Conservation (phyloP, 2,888 invertebrate species). For the Andrena camellia region DNA sequence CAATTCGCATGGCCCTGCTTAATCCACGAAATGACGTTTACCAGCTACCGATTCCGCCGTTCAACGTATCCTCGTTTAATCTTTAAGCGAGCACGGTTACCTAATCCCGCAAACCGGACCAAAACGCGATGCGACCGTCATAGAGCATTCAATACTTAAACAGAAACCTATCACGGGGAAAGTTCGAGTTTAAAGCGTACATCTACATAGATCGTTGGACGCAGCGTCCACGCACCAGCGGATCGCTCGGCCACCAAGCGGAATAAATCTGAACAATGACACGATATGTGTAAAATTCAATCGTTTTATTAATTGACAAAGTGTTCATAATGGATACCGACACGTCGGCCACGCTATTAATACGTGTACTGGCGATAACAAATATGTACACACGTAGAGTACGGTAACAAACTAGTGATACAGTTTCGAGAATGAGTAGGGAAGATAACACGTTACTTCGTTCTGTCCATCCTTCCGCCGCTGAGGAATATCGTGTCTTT, state of each 20-base stretch:
- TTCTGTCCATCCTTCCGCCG: slow-evolving; percentile 1
- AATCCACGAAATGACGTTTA: not conserved
- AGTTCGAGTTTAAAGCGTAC: not conserved
- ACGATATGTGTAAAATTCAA: slow-evolving; percentile 80
- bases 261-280: slow-evolving; percentile 57
- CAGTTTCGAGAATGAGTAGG: slow-evolving; percentile 76
- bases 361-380: slow-evolving; percentile 80
- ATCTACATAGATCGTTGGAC: not conserved
- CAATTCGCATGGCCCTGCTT: not conserved
- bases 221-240: not conserved
- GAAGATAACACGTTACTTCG: slow-evolving; percentile 55
- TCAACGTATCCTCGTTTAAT: too few relatives aligned
- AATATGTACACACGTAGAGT: slow-evolving; percentile 84
- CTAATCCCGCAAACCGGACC: too few relatives aligned
- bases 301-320: slow-evolving; percentile 85
- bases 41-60: not conserved
- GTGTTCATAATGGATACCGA: slow-evolving; percentile 84
- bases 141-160: too few relatives aligned
- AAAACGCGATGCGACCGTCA: too few relatives aligned
- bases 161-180: too few relatives aligned
- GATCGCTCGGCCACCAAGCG: not conserved
- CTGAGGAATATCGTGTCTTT: slow-evolving; percentile 7
- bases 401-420: slow-evolving; percentile 84
- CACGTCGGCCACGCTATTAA: slow-evolving; percentile 55
- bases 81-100: too few relatives aligned